phyloP scores from a whole-genome alignment of 2,797 vertebrate species.

The Arremon brunneinucha region DNA sequence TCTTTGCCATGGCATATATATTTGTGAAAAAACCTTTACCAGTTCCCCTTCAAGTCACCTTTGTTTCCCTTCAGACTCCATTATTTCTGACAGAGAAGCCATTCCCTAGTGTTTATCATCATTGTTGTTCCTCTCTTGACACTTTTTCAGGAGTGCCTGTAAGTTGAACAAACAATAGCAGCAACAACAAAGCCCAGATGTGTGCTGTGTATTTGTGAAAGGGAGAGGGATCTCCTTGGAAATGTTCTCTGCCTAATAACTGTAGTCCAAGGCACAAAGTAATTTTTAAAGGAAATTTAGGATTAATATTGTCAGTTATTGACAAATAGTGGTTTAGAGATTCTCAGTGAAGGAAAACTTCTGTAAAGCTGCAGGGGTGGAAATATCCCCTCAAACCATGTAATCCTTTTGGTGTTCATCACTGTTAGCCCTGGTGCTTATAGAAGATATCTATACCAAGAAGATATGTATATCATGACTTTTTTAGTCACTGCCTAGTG shows the following conservation, averaged over 20 bases:
- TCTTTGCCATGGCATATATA: neutral
- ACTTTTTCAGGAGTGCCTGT: neutral
- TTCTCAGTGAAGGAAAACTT: neutral
- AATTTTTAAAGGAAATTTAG: neutral
- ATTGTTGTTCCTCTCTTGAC: neutral
- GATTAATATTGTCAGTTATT: neutral
- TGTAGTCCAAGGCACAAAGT: neutral
- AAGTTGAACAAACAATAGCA: neutral
- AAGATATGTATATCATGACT: neutral
- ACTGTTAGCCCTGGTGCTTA: neutral
- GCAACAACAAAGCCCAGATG: neutral
- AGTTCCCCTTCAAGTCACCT: neutral
- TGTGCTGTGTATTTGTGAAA: neutral
- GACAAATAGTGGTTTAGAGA: neutral
- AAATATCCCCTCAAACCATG: neutral
- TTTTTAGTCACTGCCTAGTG: neutral
- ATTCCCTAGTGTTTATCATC: neutral
- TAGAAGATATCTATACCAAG: neutral
- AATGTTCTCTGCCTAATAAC: neutral
- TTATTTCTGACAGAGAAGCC: neutral
- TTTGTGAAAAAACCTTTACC: neutral
- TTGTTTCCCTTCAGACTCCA: neutral
- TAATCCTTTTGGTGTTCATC: neutral
- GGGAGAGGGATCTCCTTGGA: neutral
- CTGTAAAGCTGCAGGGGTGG: neutral